Base-by-base conservation (phyloP, 2,113 vertebrate genomes). In the Sylvilagus bachmani region DNA sequence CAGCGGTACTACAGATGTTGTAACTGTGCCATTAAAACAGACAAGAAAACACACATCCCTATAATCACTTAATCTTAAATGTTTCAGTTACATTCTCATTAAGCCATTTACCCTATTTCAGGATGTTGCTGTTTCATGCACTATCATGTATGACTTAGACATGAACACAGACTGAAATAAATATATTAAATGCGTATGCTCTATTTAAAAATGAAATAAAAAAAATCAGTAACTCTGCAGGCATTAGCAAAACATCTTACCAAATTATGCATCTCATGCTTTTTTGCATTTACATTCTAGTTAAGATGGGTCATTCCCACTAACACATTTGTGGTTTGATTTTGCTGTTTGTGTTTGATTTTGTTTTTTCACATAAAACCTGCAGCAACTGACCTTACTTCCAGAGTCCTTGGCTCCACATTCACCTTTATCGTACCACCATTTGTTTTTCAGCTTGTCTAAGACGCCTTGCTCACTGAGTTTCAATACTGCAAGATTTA, bases 401-500 rank as follows among this genome's bases (percentile, higher is more conserved):
- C 99, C 99, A 99, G 99, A 99, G 99, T 99, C 99, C 99, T 99
- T 99, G 99, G 99, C 96, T 99, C 99, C 99, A 99, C 99, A 99
- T 99, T 99, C 99, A 99, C 99, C 99, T 99, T 99, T 99, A 99
- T 99, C 99, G 99, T 99, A 99, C 99, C 99, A 99, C 99, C 99
- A 99, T 99, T 99, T 99, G 99, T 99, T 99, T 99, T 99, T 99
- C 99, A 99, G 99, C 99, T 99, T 99, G 99, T 99, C 99, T 99
- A 99, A 99, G 99, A 99, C 98, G 99, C 99, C 99, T 99, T 99
- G 99, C 99, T 99, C 99, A 99, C 99, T 99, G 99, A 99, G 99
- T 99, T 99, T 99, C 98, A 99, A 99, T 98, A 99, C 99, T 98
- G 99, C 99, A 99, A 99, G 99, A 97, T 99, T 99, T 99, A 99